These are phyloP conservation scores for Erebia palarica DNA, from an alignment of 2,888 invertebrate genomes.

Conservation along the genomic window DNA sequence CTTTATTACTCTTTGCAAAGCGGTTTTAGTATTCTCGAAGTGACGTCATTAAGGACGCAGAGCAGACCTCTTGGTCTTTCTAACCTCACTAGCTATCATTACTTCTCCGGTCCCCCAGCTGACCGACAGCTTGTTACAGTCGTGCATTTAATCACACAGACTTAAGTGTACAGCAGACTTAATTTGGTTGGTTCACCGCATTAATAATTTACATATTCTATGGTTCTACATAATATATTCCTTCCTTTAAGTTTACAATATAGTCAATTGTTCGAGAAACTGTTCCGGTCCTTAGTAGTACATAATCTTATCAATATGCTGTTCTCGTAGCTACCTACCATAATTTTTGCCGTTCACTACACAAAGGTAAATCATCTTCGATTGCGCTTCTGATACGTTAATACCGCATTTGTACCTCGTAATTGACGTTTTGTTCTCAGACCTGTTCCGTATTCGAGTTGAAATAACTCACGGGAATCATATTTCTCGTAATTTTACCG, in stretches of 20 bases:
- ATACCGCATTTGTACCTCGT: conserved; percentile 30
- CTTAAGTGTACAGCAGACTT: too few relatives aligned
- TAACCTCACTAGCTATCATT: too few relatives aligned
- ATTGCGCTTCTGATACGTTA: conserved; percentile 29
- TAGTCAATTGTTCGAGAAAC: not conserved
- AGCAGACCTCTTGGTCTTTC: too few relatives aligned
- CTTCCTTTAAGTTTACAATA: not conserved
- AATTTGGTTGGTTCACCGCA: too few relatives aligned
- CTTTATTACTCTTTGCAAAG: too few relatives aligned
- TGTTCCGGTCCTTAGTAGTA: not conserved
- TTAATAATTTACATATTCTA: not conserved
- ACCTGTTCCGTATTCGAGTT: conserved; percentile 38
- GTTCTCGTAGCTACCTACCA: not conserved
- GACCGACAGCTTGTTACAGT: too few relatives aligned
- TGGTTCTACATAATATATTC: not conserved
- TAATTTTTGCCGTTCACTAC: conserved; percentile 19
- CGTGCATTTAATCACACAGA: too few relatives aligned
- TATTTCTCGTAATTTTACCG: conserved; percentile 40
- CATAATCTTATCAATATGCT: not conserved
- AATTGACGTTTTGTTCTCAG: conserved; percentile 35
- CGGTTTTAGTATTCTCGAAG: too few relatives aligned
- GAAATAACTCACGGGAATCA: conserved; percentile 38
- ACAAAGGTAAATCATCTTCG: conserved; percentile 34
- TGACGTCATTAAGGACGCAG: too few relatives aligned
- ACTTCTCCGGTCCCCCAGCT: too few relatives aligned